Evolutionary conservation across 2,888 invertebrate genomes (phyloP), one percentile per base, ranked within the genome.

Genomic region (Epiblema foenella): DNA sequence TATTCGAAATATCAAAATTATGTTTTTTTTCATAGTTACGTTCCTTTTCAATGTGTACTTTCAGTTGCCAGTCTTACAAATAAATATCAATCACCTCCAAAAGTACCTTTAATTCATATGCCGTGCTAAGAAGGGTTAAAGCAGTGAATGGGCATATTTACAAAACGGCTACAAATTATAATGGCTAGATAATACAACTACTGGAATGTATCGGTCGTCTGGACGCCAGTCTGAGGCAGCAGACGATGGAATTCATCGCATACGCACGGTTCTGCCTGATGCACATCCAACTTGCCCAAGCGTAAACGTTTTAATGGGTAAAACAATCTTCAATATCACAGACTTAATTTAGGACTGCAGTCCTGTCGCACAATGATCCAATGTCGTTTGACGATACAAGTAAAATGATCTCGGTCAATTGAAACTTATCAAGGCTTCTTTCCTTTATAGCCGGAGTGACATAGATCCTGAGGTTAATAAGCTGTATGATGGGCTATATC

Each of bases 361-460:
- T 71, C 51, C 51, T 72, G 70, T 52, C 62, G 66, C 74, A 58
- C 56, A 62, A 49, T 52, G 62, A 63, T 65, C 72, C 59, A 67
- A 69, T 67, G 72, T 74, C 74, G 72, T 76, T 76, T 75, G 75
- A 74, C 72, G 76, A 75, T 75, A 73, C 83, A 81, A 83, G 86
- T 84, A 84, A 87, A 84, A 81, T 82, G 86, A 88, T 88, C 80
- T 77, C 74, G 77, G 80, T 79, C 89, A 90, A 90, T 90, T 90
- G 89, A 90, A 87, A 85, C 79, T 82, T 88, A 90, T 89, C 88
- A 88, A 88, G 89, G 85, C 85, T 88, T 85, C 85, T 79, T 78
- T 86, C 86, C 89, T 87, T 89, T 88, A 84, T 78, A 82, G 80
- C 77, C 80, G 85, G 87, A 88, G 85, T 85, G 89, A 86, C 88